Percentiles rank a stretch among this genome's conserved stretches.
Evolutionary conservation across 2,797 vertebrate species (phyloP).

Genomic region (Vireo griseus): DNA sequence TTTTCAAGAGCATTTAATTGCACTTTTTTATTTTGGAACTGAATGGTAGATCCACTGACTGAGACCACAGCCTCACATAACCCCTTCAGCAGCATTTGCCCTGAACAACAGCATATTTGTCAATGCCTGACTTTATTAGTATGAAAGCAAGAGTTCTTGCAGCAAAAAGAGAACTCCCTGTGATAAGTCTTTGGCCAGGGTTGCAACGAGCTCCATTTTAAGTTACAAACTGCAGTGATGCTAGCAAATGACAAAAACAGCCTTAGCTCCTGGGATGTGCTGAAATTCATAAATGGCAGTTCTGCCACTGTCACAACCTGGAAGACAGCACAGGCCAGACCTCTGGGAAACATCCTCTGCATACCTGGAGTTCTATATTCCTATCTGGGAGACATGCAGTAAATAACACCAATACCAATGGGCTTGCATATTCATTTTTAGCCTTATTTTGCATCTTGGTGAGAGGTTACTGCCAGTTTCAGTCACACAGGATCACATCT

Average conservation of each 20-base stretch:
- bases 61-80: background rate
- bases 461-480: background rate
- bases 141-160: background rate
- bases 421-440: background rate
- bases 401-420: background rate
- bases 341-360: background rate
- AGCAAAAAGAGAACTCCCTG: background rate
- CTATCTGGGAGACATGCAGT: background rate
- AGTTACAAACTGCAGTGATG: background rate
- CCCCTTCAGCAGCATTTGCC: background rate
- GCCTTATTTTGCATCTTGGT: background rate
- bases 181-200: background rate
- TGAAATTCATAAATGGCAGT: background rate
- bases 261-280: background rate
- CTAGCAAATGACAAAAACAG: background rate
- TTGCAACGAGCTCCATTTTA: background rate
- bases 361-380: background rate
- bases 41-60: background rate
- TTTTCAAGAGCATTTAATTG: background rate
- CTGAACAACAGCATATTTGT: background rate
- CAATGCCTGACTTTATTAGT: background rate
- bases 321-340: background rate
- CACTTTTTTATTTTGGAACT: background rate
- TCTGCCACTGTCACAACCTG: background rate
- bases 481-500: accelerated